Evolutionary conservation across 2,888 invertebrate species (phyloP).

Genomic region (Apamea monoglypha): DNA sequence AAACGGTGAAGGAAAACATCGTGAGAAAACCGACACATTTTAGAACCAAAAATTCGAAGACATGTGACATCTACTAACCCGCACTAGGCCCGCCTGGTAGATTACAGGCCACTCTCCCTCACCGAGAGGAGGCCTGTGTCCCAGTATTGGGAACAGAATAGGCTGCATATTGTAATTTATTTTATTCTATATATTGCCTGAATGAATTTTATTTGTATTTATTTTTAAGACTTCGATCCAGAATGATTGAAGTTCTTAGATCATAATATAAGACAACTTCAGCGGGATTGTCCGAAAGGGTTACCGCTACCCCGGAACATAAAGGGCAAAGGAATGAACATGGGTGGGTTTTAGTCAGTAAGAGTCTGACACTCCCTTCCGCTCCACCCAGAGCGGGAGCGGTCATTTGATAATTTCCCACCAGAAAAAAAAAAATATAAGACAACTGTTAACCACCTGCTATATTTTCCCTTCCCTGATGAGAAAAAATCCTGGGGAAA

Average conservation of each 20-base stretch:
- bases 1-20: no score
- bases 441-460: background rate
- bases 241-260: background rate
- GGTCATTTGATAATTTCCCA: no score
- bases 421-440: no score
- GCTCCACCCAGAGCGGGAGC: no score
- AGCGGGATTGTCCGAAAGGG: no score
- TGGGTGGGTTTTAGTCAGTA: no score
- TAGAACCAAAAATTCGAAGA: background rate
- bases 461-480: background rate
- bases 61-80: background rate
- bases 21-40: no score
- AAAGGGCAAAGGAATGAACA: no score
- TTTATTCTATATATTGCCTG: no score
- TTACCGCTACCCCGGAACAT: no score
- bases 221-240: background rate
- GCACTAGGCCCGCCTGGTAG: background rate
- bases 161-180: no score
- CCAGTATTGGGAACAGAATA: background rate
- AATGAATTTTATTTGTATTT: background rate
- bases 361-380: no score
- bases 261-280: background rate
- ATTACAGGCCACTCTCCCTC: background rate
- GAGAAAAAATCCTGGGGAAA: slow-evolving; percentile 5
- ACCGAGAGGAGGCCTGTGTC: background rate